phyloP scores from a whole-genome alignment of 2,797 vertebrate genomes.

The Coregonus ussuriensis region DNA sequence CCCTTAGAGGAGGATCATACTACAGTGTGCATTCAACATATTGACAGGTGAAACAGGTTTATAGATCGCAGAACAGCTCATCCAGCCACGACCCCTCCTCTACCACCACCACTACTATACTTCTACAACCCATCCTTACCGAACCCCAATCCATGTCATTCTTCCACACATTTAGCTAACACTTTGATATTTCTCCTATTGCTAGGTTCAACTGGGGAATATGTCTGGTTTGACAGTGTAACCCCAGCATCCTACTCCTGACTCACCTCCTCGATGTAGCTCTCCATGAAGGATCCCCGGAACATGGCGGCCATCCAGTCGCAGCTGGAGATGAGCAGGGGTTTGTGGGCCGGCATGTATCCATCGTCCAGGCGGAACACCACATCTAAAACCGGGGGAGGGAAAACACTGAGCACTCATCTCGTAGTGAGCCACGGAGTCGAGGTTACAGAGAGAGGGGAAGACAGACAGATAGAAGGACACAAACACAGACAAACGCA shows the following conservation, averaged over 20 bases:
- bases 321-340: slow-evolving; percentile 89
- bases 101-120: no score
- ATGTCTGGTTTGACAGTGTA: no score
- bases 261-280: slow-evolving; percentile 82
- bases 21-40: no score
- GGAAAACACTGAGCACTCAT: slow-evolving; percentile 81
- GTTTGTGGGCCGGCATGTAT: slow-evolving; percentile 86
- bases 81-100: no score
- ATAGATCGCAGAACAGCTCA: no score
- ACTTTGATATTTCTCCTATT: no score
- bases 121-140: no score
- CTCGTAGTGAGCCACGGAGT: slow-evolving; percentile 82
- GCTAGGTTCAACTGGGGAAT: no score
- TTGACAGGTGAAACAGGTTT: no score
- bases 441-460: slow-evolving; percentile 75
- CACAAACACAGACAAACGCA: slow-evolving; percentile 60
- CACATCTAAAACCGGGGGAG: slow-evolving; percentile 83
- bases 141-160: no score
- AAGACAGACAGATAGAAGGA: slow-evolving; percentile 56
- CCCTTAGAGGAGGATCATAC: no score
- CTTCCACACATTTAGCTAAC: no score
- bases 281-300: slow-evolving; percentile 89
- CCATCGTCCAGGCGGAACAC: slow-evolving; percentile 87
- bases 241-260: not conserved
- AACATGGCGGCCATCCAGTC: slow-evolving; percentile 96